Conservation (phyloP, 1,140 invertebrate genomes). For the Portunus trituberculatus region DNA sequence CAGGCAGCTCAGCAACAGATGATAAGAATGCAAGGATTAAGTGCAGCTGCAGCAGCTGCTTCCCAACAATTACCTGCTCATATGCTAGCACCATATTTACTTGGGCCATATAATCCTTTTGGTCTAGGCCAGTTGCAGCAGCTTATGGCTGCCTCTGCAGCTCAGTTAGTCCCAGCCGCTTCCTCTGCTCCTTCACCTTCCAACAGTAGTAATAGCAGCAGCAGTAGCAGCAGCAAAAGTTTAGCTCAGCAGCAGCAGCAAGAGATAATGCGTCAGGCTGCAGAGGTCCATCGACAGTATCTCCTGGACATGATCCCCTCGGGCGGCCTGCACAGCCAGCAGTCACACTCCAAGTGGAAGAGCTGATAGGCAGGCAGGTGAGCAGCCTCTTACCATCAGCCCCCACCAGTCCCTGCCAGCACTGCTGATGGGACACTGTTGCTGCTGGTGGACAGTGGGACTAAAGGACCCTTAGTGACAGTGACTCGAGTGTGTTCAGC, state of each 20-base stretch:
- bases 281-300: slow-evolving; percentile 96
- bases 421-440: slow-evolving; percentile 70
- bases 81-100: slow-evolving; percentile 91
- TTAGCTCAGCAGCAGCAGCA: slow-evolving; percentile 76
- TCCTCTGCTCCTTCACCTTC: slow-evolving; percentile 79
- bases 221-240: slow-evolving; percentile 78
- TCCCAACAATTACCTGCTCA: slow-evolving; percentile 84
- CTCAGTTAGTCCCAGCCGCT: slow-evolving; percentile 80
- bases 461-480: slow-evolving; percentile 70
- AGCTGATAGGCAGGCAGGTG: slow-evolving; percentile 71
- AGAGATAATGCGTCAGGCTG: slow-evolving; percentile 83
- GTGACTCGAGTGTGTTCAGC: slow-evolving; percentile 70
- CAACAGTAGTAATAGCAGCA: slow-evolving; percentile 76
- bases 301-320: slow-evolving; percentile 96
- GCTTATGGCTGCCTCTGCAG: slow-evolving; percentile 88
- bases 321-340: slow-evolving; percentile 72
- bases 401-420: slow-evolving; percentile 66
- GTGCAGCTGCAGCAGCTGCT: slow-evolving; percentile 81
- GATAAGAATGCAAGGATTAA: slow-evolving; percentile 76
- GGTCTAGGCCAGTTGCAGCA: slow-evolving; percentile 91
- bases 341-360: slow-evolving; percentile 75
- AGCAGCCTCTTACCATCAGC: slow-evolving; percentile 71
- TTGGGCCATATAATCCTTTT: slow-evolving; percentile 80
- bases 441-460: slow-evolving; percentile 70
- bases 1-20: slow-evolving; percentile 83